Base-by-base conservation (phyloP, 2,113 vertebrate species). In the Myanophis thanlyinensis region DNA sequence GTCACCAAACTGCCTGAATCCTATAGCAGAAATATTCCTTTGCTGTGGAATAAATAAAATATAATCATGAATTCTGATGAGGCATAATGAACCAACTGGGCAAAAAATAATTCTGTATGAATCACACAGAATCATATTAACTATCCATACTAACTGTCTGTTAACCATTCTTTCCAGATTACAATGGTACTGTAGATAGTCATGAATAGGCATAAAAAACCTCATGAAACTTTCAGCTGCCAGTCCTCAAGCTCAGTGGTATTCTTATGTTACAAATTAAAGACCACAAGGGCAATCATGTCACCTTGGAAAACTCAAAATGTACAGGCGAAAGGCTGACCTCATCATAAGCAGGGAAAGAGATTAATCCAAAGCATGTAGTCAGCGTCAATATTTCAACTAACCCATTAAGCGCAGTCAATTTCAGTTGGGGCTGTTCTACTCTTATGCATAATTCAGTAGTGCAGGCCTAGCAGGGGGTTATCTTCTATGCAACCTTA, bases 391-490 rank as follows among this genome's bases (percentile, higher is more conserved):
- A 73, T 91, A 91, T 93, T 93, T 93, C 93, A 93, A 85, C 22
- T 85, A 59, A 67, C 88, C 86, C 86, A 85, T 93, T 93, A 93
- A 90, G 89, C 46, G 46, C 86, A 93, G 93, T 88, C 86, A 85
- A 80, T 88, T 93, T 90, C 15, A 52, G 86, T 46, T 59, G 88
- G 59, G 86, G 51, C 86, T 91, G 62, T 2, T 10, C 59, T 87
- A 48, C 23, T 47, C 25, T 91, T 84, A 93, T 93, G 85, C 59
- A 91, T 93, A 93, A 93, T 93, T 93, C 93, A 93, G 85, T 46
- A 84, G 22, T 52, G 5, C 59, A 23, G 62, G 20, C 86, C 86
- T 10, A 25, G 10, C 20, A 35, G 51, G 13, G 85, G 92, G 85
- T 22, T 84, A 3, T 22, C 30, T 40, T 56, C 51, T 88, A 15